A percentile compares a stretch with the other conserved stretches of the same genome.
Conservation (phyloP, 2,797 vertebrate species). For the Notolepis coatsorum region DNA sequence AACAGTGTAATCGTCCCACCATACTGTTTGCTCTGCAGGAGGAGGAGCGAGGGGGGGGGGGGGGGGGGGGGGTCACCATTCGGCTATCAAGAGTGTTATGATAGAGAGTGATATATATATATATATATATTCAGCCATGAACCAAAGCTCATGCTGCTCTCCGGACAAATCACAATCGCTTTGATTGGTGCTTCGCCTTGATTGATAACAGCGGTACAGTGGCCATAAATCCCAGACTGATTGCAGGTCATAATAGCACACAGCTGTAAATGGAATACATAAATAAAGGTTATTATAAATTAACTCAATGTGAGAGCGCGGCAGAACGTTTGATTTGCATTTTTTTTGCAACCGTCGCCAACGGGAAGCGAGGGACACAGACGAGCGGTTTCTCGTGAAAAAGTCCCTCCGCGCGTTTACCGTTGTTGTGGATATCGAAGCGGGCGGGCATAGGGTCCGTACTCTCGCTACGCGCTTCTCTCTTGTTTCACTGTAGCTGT, state of each 20-base stretch:
- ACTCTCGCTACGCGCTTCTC: slow-evolving; percentile 6
- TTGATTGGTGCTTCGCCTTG: too few relatives aligned
- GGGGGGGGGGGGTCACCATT: too few relatives aligned
- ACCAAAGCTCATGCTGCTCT: background rate
- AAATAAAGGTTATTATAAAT: slow-evolving; percentile 20
- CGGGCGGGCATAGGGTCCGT: background rate
- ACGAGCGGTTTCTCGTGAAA: slow-evolving; percentile 18
- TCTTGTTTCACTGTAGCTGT: slow-evolving; percentile 37
- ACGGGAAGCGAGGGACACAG: slow-evolving; percentile 1
- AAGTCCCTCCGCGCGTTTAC: too few relatives aligned
- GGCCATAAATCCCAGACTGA: too few relatives aligned
- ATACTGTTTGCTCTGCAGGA: slow-evolving; percentile 53
- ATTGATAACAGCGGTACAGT: background rate
- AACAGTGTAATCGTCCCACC: slow-evolving; percentile 33
- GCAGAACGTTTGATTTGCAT: background rate
- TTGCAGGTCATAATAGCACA: too few relatives aligned
- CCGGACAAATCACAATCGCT: too few relatives aligned
- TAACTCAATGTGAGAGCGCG: background rate
- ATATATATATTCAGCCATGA: too few relatives aligned
- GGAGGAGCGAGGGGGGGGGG: too few relatives aligned
- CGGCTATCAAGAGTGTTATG: too few relatives aligned
- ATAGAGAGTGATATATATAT: background rate
- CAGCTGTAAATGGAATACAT: too few relatives aligned
- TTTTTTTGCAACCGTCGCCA: background rate
- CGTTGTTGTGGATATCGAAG: too few relatives aligned